These are phyloP conservation scores for Cotesia vestalis DNA, from an alignment of 1,140 invertebrate genomes.

Conservation along the genomic window DNA sequence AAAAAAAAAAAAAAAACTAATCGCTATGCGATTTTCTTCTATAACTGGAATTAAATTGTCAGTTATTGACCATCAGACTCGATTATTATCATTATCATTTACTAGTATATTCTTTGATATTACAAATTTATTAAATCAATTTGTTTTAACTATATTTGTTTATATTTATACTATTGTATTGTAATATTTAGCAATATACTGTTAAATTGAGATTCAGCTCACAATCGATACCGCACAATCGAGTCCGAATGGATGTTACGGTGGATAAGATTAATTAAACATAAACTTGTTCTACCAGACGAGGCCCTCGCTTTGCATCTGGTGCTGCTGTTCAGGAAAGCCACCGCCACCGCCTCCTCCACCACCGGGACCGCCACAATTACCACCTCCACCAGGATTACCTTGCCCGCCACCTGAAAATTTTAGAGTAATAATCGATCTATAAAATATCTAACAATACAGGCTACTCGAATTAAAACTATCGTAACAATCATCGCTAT, in stretches of 20 bases:
- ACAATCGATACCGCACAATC: constrained; percentile 29
- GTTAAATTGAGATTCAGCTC: background rate
- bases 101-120: background rate
- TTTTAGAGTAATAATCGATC: background rate
- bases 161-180: background rate
- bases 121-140: constrained; percentile 10
- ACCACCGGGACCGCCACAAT: constrained; percentile 59
- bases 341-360: constrained; percentile 67
- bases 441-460: background rate
- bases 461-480: too few species aligned
- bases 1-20: background rate
- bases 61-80: constrained; percentile 6
- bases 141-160: background rate
- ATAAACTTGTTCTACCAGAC: constrained; percentile 72
- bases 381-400: constrained; percentile 61
- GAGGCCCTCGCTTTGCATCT: constrained; percentile 76
- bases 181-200: constrained; percentile 11
- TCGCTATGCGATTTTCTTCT: constrained; percentile 8
- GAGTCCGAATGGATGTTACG: constrained; percentile 23
- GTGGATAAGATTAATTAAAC: constrained; percentile 57
- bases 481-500: too few species aligned
- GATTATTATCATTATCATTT: background rate
- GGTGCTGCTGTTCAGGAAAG: constrained; percentile 76
- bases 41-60: constrained; percentile 10
- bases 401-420: constrained; percentile 62